These are phyloP conservation scores for Artibeus lituratus DNA, from an alignment of 2,797 vertebrate species.

Conservation along the genomic window DNA sequence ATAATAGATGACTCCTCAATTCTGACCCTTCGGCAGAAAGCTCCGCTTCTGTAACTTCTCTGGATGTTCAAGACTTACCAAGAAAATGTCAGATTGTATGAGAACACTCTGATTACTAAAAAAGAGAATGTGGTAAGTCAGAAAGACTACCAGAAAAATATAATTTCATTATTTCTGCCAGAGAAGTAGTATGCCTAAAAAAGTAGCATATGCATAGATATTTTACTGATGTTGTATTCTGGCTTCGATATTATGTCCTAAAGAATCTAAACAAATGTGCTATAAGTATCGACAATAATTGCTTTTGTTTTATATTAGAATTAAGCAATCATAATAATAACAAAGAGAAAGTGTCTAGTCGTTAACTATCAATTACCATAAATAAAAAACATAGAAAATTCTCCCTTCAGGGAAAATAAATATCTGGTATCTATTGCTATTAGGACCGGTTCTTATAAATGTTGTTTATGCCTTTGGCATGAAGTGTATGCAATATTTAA, in stretches of 20 bases:
- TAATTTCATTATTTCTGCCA: neutral
- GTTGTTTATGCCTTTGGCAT: neutral
- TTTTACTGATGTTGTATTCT: neutral
- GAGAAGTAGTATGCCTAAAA: neutral
- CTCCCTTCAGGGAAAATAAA: neutral
- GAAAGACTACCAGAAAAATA: neutral
- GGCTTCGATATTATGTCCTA: neutral
- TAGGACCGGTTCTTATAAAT: neutral
- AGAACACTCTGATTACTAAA: conserved; percentile 7
- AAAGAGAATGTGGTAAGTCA: neutral
- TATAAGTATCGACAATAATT: neutral
- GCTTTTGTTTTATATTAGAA: neutral
- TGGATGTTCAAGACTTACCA: neutral
- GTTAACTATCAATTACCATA: neutral
- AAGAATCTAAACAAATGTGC: neutral
- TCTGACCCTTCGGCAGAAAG: neutral
- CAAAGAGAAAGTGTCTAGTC: neutral
- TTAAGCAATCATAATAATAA: neutral
- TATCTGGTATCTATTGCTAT: neutral
- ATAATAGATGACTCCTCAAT: neutral
- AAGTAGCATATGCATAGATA: neutral
- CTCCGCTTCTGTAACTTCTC: neutral
- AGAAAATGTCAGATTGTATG: neutral
- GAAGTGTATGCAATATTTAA: neutral
- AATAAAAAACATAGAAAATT: neutral